Base-by-base conservation (phyloP, 2,113 vertebrate species). In the Polyodon spathula region DNA sequence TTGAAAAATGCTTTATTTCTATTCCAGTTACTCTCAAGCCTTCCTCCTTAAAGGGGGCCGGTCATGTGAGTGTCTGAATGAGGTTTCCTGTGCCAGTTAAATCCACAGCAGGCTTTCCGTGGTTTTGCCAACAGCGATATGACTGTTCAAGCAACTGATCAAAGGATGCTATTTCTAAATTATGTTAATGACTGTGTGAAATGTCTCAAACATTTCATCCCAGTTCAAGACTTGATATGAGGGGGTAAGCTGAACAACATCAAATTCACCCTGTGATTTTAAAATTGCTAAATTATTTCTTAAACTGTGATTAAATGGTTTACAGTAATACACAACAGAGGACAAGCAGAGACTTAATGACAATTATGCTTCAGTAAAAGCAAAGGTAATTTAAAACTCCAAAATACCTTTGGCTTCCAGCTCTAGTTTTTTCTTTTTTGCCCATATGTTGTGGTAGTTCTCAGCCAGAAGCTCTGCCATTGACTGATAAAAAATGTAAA, bases 361-460 rank as follows among this genome's bases (percentile, higher is more conserved):
- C 27, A 27, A 27, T 27, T 27, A 27, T 1, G 27, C 27, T 27
- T 27, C 27, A 27, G 27, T 27, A 27, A 61, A 55, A 55, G 10
- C 50, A 16, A 44, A 37, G 8, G 3, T 11, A 4, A 17, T 27
- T n/a, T 41, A 43, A 17, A 41, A 38, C 51, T 3, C 9, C 54
- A 37, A 51, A 37, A 66, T 83, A 97, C 95, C 94, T 97, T 97
- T 97, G 69, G 90, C 89, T 81, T 98, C 94, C 58, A 97, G 82
- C 43, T 97, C 94, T 61, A 88, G 65, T 68, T 98, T 97, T 85
- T 96, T 97, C 76, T 93, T 94, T 78, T 90, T 93, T 54, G 95
- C 93, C 95, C 95, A 98, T 70, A 91, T 93, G 51, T 98, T 98
- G 71, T 98, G 95, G 73, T 95, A 96, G 75, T 98, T 97, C 77